Evolutionary conservation across 2,888 invertebrate species (phyloP).

Genomic region (Napeogenes sylphis): DNA sequence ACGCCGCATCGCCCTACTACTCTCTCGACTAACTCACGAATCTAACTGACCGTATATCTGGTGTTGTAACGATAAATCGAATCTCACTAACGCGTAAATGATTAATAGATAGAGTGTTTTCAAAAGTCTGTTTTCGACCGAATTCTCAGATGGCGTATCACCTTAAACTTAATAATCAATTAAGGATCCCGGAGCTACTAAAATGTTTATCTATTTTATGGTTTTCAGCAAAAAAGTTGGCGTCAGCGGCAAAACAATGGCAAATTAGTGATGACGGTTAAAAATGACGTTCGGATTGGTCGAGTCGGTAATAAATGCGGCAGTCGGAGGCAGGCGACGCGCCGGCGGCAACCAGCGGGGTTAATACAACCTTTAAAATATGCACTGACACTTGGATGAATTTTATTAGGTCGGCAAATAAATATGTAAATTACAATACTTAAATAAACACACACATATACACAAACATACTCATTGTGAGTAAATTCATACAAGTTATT

Average conservation of each 20-base stretch:
- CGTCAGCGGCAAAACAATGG: constrained; percentile 74
- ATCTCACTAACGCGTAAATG: constrained; percentile 28
- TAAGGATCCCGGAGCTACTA: constrained; percentile 58
- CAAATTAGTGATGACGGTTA: constrained; percentile 76
- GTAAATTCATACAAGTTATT: no score
- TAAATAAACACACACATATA: neutral
- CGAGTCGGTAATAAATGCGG: constrained; percentile 38
- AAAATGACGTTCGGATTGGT: constrained; percentile 66
- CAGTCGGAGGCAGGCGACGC: constrained; percentile 43
- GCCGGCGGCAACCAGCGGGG: constrained; percentile 40
- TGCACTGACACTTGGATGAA: constrained; percentile 29
- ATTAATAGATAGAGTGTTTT: constrained; percentile 26
- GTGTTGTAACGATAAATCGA: constrained; percentile 29
- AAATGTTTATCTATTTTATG: constrained; percentile 72
- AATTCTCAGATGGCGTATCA: constrained; percentile 32
- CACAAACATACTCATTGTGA: neutral
- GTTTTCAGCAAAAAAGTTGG: constrained; percentile 69
- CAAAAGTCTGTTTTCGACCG: constrained; percentile 18
- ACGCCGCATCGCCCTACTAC: constrained; percentile 19
- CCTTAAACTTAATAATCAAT: constrained; percentile 64
- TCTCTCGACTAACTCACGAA: constrained; percentile 24
- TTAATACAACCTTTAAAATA: constrained; percentile 50
- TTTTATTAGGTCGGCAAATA: constrained; percentile 24
- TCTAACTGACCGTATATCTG: constrained; percentile 25
- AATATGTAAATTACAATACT: neutral